Conservation (phyloP, 2,888 invertebrate species). For the Pyrocoelia pectoralis region DNA sequence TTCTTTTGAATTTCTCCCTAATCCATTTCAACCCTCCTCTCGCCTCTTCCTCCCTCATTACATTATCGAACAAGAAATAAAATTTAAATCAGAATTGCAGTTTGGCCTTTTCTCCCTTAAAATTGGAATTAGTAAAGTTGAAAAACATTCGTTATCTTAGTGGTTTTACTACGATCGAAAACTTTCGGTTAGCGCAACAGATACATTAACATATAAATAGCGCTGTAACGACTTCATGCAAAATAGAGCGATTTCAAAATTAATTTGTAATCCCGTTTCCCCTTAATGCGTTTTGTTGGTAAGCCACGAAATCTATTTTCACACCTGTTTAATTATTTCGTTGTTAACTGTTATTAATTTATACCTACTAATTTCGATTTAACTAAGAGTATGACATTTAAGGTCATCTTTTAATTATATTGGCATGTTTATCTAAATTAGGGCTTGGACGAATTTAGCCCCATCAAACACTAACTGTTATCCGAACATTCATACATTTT, state of each 20-base stretch:
- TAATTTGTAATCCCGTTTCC: constrained; percentile 32
- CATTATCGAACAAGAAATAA: constrained; percentile 29
- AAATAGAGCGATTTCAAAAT: constrained; percentile 35
- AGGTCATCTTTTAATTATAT: too few relatives aligned
- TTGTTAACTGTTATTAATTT: constrained; percentile 1
- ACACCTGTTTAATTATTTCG: constrained; percentile 6
- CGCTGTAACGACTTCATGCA: constrained; percentile 30
- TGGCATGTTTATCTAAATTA: too few relatives aligned
- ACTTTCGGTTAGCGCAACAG: constrained; percentile 27
- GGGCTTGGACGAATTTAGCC: too few relatives aligned
- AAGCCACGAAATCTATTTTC: constrained; percentile 27
- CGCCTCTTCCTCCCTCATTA: constrained; percentile 29
- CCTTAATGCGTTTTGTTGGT: constrained; percentile 21
- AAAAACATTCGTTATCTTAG: constrained; percentile 8
- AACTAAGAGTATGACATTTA: not conserved
- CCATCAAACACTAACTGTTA: too few relatives aligned
- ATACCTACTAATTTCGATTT: not conserved
- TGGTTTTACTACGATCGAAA: constrained; percentile 9
- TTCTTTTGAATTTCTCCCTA: constrained; percentile 38
- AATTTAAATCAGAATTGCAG: not conserved
- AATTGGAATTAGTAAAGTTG: not conserved
- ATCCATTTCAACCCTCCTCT: constrained; percentile 26
- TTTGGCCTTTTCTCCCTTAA: not conserved
- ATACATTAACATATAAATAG: constrained; percentile 35
- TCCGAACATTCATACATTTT: too few relatives aligned